Percentiles rank a stretch among this genome's conserved stretches.
Evolutionary conservation across 2,888 invertebrate species (phyloP).

Genomic region (Rhyacophila evoluta): DNA sequence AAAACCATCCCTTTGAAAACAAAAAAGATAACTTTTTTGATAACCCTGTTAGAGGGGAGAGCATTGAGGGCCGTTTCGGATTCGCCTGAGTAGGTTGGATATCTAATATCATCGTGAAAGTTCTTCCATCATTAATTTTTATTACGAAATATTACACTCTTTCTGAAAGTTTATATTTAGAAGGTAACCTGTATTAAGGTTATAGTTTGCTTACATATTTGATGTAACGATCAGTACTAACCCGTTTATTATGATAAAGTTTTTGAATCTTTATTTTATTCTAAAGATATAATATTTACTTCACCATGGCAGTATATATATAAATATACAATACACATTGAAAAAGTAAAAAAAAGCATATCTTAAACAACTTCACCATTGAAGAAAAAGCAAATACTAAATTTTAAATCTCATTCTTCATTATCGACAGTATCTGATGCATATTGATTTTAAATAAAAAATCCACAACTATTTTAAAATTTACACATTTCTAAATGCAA

Average conservation of each 20-base stretch:
- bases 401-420: no score
- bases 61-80: not conserved
- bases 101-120: conserved; percentile 23
- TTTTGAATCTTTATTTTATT: not conserved
- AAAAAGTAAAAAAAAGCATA: no score
- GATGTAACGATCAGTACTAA: not conserved
- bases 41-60: not conserved
- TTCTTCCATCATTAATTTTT: conserved; percentile 46
- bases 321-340: no score
- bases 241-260: not conserved
- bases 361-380: no score
- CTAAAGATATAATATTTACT: no score
- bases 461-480: no score
- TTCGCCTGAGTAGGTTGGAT: not conserved
- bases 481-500: no score
- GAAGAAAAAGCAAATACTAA: no score
- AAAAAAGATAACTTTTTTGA: not conserved
- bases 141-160: conserved; percentile 35
- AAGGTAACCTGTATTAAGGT: not conserved
- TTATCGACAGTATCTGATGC: no score
- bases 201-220: not conserved
- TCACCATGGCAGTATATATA: no score
- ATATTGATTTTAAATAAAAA: no score
- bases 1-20: not conserved
- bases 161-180: conserved; percentile 5